Base-by-base conservation (phyloP, 2,888 invertebrate genomes). In the Vandiemenella viatica region DNA sequence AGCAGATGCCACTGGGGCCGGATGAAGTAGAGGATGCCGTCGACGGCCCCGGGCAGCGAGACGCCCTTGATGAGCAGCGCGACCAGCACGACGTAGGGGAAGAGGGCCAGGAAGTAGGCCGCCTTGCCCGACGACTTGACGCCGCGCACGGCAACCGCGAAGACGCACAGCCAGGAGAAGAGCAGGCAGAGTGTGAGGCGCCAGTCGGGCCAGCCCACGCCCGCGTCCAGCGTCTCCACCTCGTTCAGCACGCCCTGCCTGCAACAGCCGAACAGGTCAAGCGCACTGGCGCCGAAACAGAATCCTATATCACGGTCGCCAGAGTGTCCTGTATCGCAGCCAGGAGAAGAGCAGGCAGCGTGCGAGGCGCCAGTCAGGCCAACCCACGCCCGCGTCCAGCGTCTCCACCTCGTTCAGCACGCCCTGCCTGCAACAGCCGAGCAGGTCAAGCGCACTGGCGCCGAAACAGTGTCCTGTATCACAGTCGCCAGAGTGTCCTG, bases 51-150 rank as follows among this genome's bases (percentile, higher is more conserved):
- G 1, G 79, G 77, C 45, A 72, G 59, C 0, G 67, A 67, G 10
- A 64, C 59, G 13, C 71, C 72, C 21, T 70, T 62, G 45, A 86
- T 75, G 13, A 90, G 71, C 41, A 90, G 67, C 23, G 77, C 76
- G 50, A 86, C 67, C 65, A 90, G 75, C 45, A 90, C 78, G 5
- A 84, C 72, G 60, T 86, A 87, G 0, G 89, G 89, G 63, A 88
- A 88, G 3, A 90, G 65, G 0, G 91, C 91, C n/a, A 91, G 78
- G 65, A 92, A 86, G 65, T 91, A 92, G 0, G 90, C 80, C 0
- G 80, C 83, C 65, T 85, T 86, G 42, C 87, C 86, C 0, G 84
- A 80, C 59, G 82, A 83, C 63, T 80, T 79, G 1, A 86, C 82
- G 8, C 85, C 85, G 53, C 74, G 76, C 15, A 80, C 71, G 42